Conservation (phyloP, 2,113 vertebrate genomes). For the Nipponia nippon region DNA sequence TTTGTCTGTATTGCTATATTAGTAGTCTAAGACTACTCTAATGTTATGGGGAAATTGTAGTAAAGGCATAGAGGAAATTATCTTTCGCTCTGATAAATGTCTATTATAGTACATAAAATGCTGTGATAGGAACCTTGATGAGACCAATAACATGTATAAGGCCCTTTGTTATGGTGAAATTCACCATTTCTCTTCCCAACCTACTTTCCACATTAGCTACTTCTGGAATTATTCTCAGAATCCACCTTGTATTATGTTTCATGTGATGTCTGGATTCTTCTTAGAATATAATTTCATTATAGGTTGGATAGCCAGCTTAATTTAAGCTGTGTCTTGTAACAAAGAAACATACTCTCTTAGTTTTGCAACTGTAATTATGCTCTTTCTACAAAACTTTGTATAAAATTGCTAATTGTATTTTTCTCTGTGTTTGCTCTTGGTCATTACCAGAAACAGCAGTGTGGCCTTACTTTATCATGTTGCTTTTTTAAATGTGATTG, state of each 20-base stretch:
- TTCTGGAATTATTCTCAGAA: background rate
- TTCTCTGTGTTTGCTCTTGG: background rate
- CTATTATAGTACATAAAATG: background rate
- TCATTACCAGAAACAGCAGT: background rate
- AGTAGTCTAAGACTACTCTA: background rate
- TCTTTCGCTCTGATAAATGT: background rate
- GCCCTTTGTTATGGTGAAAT: background rate
- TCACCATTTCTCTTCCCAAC: background rate
- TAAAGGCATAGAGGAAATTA: background rate
- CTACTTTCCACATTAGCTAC: too few species aligned
- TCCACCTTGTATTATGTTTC: background rate
- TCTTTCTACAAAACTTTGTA: background rate
- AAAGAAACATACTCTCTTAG: background rate
- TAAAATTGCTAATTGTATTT: background rate
- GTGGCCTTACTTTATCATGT: background rate
- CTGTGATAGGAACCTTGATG: background rate
- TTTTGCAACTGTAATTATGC: background rate
- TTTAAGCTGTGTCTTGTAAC: background rate
- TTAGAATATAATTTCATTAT: background rate
- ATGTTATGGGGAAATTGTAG: background rate
- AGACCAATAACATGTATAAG: background rate
- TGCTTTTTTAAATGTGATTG: background rate
- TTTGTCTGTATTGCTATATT: slow-evolving; percentile 2
- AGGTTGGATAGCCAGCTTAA: background rate
- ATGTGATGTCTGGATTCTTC: background rate